Percentiles rank a stretch among this genome's conserved stretches.
Conservation (phyloP, 2,797 vertebrate species). For the Clarias platycephalus region DNA sequence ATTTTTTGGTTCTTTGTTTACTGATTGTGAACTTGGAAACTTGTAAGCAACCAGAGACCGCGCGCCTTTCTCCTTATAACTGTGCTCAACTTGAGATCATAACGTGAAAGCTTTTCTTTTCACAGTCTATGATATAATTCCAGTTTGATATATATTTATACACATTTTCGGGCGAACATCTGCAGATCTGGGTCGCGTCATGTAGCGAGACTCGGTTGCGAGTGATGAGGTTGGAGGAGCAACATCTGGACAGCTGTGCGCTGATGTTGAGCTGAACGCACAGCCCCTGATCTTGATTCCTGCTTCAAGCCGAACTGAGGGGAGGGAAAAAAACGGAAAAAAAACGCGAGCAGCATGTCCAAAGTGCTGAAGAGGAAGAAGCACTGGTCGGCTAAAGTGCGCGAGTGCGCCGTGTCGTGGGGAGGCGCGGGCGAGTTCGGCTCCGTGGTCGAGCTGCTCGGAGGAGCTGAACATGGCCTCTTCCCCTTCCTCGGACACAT, state of each 20-base stretch:
- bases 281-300: constrained; percentile 6
- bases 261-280: constrained; percentile 22
- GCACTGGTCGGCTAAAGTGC: constrained; percentile 94
- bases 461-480: constrained; percentile 84
- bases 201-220: constrained; percentile 11
- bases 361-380: constrained; percentile 95
- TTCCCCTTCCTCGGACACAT: constrained; percentile 83
- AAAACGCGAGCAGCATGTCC: constrained; percentile 76
- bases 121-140: neutral
- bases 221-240: constrained; percentile 37
- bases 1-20: neutral
- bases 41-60: neutral
- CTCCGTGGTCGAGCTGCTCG: constrained; percentile 77
- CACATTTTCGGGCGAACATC: neutral
- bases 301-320: constrained; percentile 6
- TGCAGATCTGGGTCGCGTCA: neutral
- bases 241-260: constrained; percentile 35
- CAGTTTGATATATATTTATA: neutral
- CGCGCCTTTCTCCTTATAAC: neutral
- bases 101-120: neutral
- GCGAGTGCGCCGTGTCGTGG: constrained; percentile 91
- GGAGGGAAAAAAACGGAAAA: neutral
- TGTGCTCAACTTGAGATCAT: neutral
- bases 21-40: constrained; percentile 39
- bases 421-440: constrained; percentile 80